Base-by-base conservation (phyloP, 2,797 vertebrate genomes). In the Scomberomorus guttatus region DNA sequence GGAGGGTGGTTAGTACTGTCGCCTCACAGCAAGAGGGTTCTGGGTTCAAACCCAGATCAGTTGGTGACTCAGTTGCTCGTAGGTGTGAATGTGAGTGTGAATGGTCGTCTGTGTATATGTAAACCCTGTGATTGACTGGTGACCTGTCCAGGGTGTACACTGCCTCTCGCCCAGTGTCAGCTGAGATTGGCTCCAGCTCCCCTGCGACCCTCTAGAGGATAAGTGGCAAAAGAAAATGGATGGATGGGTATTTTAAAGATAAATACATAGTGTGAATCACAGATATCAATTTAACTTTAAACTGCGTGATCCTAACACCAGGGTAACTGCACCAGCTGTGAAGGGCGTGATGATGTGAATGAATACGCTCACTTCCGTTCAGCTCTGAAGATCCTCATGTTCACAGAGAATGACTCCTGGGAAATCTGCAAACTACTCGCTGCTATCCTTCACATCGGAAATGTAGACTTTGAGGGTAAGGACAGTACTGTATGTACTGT, bases 321-420 rank as follows among this genome's bases (percentile, higher is more conserved):
- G 98, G 98, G 98, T 8, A 95, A 97, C 54, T 98, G 97, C 93
- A 96, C 89, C n/a, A 96, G 92, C 66, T 98, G 96, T 0, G 97
- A 99, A 0, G 94, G 97, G 0, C 95, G 96, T 1, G 94, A 96
- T 0, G 98, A 99, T 0, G 84, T 96, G 0, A 96, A 95, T 81
- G 97, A 99, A 64, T 99, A 96, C 0, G 95, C 96, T 24, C 96
- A 97, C 64, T 96, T 99, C 80, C 94, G 96, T 57, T 98, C 98
- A 0, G 97, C 98, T 14, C 95, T 99, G 96, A 99, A 99, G 94
- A 97, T 99, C 90, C 96, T 99, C 75, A 96, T 93, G 78, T 99
- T 99, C 94, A 95, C 97, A 0, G 97, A 99, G 65, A 95, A 94
- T 0, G 97, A 99, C 82, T 93, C 95, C 62, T 97, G 97, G 97